A percentile compares a stretch with the other conserved stretches of the same genome.
phyloP scores from a whole-genome alignment of 2,888 invertebrate genomes.

The Perithous albicinctus region DNA sequence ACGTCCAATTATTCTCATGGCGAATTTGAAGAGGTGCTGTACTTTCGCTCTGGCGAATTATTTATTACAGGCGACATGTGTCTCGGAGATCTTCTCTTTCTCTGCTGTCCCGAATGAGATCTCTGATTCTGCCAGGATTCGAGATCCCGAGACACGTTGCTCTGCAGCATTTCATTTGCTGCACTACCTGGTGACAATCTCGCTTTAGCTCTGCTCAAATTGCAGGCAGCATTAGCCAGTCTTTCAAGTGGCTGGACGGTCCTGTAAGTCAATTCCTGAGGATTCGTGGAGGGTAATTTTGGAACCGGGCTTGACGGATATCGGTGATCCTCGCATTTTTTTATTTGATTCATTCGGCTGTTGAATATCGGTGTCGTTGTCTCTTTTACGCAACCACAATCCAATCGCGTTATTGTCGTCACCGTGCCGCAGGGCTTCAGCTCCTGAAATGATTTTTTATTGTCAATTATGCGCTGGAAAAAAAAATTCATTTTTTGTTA shows the following conservation, averaged over 20 bases:
- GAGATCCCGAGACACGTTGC: conserved; percentile 35
- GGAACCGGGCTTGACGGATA: conserved; percentile 69
- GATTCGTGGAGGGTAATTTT: conserved; percentile 67
- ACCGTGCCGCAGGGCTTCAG: conserved; percentile 76
- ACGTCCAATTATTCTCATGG: conserved; percentile 29
- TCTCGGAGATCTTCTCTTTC: conserved; percentile 48
- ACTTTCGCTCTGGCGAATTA: conserved; percentile 63
- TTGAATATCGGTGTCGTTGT: conserved; percentile 76
- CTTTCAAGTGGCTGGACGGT: conserved; percentile 36
- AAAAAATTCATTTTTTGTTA: too few relatives aligned
- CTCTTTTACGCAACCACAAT: conserved; percentile 77
- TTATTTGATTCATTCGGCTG: conserved; percentile 70
- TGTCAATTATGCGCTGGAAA: too few relatives aligned
- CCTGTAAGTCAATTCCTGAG: conserved; percentile 67
- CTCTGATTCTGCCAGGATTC: conserved; percentile 52
- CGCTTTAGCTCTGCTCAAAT: conserved; percentile 47
- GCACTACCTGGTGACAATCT: conserved; percentile 15
- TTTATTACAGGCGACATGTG: conserved; percentile 44
- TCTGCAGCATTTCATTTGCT: neutral
- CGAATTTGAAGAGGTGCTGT: conserved; percentile 69
- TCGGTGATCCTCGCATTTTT: conserved; percentile 70
- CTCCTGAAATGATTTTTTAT: conserved; percentile 68
- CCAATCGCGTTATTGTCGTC: conserved; percentile 76
- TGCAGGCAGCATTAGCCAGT: conserved; percentile 28
- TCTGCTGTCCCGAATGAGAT: conserved; percentile 10